These are phyloP conservation scores for Pogoniulus pusillus DNA, from an alignment of 2,797 vertebrate species.

Conservation along the genomic window DNA sequence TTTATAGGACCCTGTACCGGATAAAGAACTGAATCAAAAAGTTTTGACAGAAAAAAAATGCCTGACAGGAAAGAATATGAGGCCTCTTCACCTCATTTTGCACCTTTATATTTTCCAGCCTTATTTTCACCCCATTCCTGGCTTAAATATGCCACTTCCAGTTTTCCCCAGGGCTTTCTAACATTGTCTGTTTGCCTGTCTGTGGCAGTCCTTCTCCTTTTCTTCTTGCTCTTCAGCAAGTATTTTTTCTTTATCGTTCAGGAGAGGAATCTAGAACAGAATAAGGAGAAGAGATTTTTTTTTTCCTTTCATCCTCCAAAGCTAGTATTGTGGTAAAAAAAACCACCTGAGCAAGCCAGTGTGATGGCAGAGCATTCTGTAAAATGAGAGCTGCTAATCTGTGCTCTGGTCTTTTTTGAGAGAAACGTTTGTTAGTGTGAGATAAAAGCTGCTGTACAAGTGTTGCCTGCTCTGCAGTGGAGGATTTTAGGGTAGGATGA, in stretches of 20 bases:
- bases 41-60: not conserved
- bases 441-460: not conserved
- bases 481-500: not conserved
- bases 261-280: not conserved
- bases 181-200: not conserved
- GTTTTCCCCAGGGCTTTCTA: not conserved
- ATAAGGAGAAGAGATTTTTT: not conserved
- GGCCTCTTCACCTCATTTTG: conserved; percentile 1
- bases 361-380: not conserved
- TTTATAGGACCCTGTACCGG: not conserved
- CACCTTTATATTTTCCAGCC: not conserved
- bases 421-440: not conserved
- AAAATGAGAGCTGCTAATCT: not conserved
- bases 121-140: not conserved
- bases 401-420: not conserved
- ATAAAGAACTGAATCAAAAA: not conserved
- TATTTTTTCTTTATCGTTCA: not conserved
- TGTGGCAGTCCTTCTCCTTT: not conserved
- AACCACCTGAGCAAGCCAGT: not conserved
- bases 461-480: not conserved
- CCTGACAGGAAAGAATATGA: not conserved
- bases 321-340: not conserved
- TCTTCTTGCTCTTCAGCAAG: not conserved
- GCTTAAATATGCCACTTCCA: not conserved
- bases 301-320: not conserved